These are phyloP conservation scores for Halisarca cf. caerulea DNA, from an alignment of 37 sponge, comb jelly and placozoan genomes.

Conservation along the genomic window DNA sequence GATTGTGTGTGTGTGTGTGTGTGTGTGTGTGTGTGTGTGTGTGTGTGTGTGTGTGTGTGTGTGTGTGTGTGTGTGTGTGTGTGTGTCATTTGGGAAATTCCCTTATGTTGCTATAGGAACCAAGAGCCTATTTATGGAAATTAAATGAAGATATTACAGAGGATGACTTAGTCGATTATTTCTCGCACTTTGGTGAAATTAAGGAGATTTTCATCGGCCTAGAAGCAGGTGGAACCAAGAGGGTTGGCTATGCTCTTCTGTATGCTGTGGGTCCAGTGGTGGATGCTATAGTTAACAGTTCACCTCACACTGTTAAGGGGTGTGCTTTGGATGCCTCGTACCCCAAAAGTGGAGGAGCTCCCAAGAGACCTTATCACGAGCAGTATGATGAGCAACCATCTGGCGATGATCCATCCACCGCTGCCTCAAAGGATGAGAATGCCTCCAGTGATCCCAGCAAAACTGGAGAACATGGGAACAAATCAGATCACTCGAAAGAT, in stretches of 20 bases:
- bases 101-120: slow-evolving; percentile 7
- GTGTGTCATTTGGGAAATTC: not conserved
- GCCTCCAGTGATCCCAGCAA: not conserved
- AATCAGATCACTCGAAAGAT: too few relatives aligned
- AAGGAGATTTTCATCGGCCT: slow-evolving; percentile 12
- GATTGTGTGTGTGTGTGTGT: too few relatives aligned
- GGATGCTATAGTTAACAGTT: not conserved
- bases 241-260: slow-evolving; percentile 16
- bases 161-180: not conserved
- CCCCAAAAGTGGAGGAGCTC: not conserved
- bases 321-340: not conserved
- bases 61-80: too few relatives aligned
- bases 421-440: not conserved
- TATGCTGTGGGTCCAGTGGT: not conserved
- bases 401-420: not conserved
- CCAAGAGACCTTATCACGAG: not conserved
- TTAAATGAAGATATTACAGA: not conserved
- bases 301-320: not conserved
- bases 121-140: slow-evolving; percentile 4
- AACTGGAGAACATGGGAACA: too few relatives aligned
- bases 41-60: too few relatives aligned
- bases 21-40: too few relatives aligned
- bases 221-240: not conserved
- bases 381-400: not conserved
- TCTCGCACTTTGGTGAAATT: slow-evolving; percentile 1